Percentiles rank a stretch among this genome's conserved stretches.
Conservation (phyloP, 2,797 vertebrate species). For the Emydoidea blandingii region DNA sequence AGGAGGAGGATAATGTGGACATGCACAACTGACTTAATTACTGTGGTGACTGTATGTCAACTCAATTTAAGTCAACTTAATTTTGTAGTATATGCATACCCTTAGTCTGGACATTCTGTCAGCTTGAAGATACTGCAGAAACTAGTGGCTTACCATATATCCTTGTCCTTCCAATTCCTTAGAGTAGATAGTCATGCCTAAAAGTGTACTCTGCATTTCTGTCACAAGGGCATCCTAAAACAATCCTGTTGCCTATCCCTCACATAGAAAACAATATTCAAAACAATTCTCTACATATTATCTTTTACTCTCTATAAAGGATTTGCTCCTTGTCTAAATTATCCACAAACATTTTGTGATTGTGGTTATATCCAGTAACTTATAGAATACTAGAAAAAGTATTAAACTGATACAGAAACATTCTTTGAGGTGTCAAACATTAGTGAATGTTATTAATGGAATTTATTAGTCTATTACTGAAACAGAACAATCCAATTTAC, state of each 20-base stretch:
- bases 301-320: neutral
- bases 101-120: neutral
- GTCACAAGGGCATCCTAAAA: neutral
- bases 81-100: too few species aligned
- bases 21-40: too few species aligned
- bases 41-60: too few species aligned
- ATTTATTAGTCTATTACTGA: neutral
- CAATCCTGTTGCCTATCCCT: slow-evolving; percentile 35
- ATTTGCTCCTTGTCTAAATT: slow-evolving; percentile 10
- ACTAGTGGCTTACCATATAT: neutral
- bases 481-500: neutral
- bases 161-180: neutral
- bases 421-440: neutral
- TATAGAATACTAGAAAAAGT: neutral
- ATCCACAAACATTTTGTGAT: neutral
- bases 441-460: neutral
- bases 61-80: too few species aligned
- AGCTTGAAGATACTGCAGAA: neutral
- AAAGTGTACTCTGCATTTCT: slow-evolving; percentile 18
- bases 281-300: neutral
- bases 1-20: too few species aligned
- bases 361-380: neutral
- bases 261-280: slow-evolving; percentile 33
- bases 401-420: neutral
- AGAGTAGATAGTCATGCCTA: neutral